phyloP scores from a whole-genome alignment of 2,888 invertebrate species.

The Pelosia muscerda region DNA sequence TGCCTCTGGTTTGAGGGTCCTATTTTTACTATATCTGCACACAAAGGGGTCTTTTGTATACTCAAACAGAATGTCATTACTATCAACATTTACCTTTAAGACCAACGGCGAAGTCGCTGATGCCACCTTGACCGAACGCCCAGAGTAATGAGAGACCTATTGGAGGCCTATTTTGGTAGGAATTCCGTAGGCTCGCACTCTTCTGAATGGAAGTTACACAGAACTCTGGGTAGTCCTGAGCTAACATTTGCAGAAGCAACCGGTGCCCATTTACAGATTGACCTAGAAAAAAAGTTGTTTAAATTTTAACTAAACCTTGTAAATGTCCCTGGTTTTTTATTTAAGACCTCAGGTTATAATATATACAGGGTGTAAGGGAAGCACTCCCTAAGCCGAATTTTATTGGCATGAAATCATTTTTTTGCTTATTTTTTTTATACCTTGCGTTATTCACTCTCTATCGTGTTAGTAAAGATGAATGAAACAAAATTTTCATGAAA shows the following conservation, averaged over 20 bases:
- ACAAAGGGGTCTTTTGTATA: background rate
- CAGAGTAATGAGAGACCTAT: conserved; percentile 91
- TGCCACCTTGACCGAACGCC: conserved; percentile 92
- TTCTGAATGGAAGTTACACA: conserved; percentile 88
- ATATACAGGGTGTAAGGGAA: no score
- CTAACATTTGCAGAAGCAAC: conserved; percentile 90
- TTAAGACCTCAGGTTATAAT: background rate
- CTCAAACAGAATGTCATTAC: background rate
- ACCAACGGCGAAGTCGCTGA: conserved; percentile 88
- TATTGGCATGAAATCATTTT: no score
- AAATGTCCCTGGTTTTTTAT: background rate
- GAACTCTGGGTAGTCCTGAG: conserved; percentile 88
- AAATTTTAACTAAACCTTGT: background rate
- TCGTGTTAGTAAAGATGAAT: no score
- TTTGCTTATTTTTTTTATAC: no score
- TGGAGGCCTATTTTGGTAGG: conserved; percentile 92
- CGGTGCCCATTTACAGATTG: conserved; percentile 89
- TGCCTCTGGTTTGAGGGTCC: background rate
- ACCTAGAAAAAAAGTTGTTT: conserved; percentile 60
- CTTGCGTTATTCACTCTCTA: no score
- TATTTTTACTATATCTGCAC: background rate
- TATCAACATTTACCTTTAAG: conserved; percentile 85
- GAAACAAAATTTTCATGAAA: no score
- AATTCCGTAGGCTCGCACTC: conserved; percentile 88
- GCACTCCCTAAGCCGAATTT: no score